Base-by-base conservation (phyloP, 2,888 invertebrate genomes). In the Xestia rhomboidea region DNA sequence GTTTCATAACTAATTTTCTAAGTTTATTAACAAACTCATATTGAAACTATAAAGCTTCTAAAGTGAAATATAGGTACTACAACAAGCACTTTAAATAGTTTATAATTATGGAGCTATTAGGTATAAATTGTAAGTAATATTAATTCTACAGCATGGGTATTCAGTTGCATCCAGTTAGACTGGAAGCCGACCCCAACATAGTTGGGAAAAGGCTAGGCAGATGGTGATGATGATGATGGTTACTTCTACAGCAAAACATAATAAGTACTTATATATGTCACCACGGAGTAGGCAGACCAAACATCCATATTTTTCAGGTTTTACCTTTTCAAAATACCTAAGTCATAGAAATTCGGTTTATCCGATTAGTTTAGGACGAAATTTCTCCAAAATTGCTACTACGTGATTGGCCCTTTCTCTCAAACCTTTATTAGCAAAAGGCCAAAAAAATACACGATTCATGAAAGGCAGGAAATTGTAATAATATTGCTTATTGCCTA, bases 401-500 rank as follows among this genome's bases (percentile, higher is more conserved):
- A 68, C n/a, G 13, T 49, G 34, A 57, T 13, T 46, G 24, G 15
- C n/a, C 46, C 8, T 73, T 73, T 73, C 54, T 11, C 34, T 15
- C 30, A 57, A 34, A 30, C 8, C 13, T 62, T 57, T 24, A 18
- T 15, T 15, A 68, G 57, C 27, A 76, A 63, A 75, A 51, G 1
- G 44, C 13, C 21, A 54, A 79, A 82, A 79, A 70, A 49, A 51
- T 67, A 62, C 30, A 49, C 34, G 34, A 38, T 27, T 41, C 11
- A 27, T 34, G 10, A 66, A 66, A 49, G 21, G 49, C 68, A 69
- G 54, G 57, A 82, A 82, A 68, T 51, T 71, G 63, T 68, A 66
- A 83, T 60, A 81, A 68, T 49, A 76, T 67, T 70, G 13, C 57
- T 30, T 82, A 71, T 57, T 68, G 10, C 63, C 30, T 68, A 71